These are phyloP conservation scores for Pogonomyrmex californicus DNA, from an alignment of 1,140 invertebrate genomes.

Conservation along the genomic window DNA sequence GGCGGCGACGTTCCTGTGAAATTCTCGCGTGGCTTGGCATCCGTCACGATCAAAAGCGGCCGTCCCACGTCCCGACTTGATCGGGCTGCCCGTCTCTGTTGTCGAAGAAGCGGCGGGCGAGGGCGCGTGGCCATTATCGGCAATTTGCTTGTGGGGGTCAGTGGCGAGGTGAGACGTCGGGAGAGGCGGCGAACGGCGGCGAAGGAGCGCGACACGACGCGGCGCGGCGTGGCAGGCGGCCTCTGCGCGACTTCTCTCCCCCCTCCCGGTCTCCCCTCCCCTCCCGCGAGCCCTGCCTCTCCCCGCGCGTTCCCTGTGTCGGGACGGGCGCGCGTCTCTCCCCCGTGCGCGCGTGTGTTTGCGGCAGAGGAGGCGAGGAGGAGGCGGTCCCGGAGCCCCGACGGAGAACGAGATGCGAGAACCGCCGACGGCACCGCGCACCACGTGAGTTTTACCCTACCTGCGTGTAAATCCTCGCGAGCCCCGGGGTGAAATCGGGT, in stretches of 20 bases:
- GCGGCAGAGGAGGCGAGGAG: conserved; percentile 46
- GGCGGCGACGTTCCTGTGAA: conserved; percentile 69
- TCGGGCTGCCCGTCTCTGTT: conserved; percentile 50
- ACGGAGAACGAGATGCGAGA: conserved; percentile 77
- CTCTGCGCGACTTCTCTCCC: background rate
- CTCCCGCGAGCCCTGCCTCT: background rate
- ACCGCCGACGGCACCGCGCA: conserved; percentile 80
- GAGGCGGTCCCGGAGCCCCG: conserved; percentile 72
- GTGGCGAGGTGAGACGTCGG: conserved; percentile 81
- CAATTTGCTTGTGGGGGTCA: conserved; percentile 78
- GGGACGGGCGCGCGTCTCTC: conserved; percentile 77
- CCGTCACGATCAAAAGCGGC: conserved; percentile 57
- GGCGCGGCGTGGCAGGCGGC: background rate
- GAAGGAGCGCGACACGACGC: conserved; percentile 65
- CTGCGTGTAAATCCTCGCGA: conserved; percentile 13
- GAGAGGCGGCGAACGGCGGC: conserved; percentile 79
- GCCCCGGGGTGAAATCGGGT: background rate
- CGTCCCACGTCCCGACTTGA: conserved; percentile 41
- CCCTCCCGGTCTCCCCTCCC: background rate
- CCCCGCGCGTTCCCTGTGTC: conserved; percentile 78
- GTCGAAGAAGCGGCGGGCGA: conserved; percentile 61
- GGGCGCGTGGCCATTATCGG: conserved; percentile 79
- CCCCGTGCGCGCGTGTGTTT: conserved; percentile 55
- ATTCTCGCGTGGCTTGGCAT: conserved; percentile 56
- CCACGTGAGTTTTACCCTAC: conserved; percentile 82